Conservation (phyloP, 2,888 invertebrate species). For the Octodonta nipae region DNA sequence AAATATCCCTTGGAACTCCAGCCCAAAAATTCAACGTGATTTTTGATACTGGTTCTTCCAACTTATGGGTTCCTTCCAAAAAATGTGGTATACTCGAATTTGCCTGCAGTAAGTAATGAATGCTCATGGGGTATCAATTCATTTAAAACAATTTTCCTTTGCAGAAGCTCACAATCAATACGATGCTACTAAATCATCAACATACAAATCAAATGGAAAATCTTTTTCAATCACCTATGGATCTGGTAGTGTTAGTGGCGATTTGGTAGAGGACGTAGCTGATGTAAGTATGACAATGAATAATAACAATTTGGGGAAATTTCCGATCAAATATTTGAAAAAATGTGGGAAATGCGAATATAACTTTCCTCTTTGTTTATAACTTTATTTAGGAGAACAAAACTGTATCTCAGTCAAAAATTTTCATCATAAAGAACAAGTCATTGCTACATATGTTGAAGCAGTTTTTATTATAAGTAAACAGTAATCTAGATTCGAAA, state of each 20-base stretch:
- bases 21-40: conserved; percentile 87
- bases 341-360: no score
- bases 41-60: conserved; percentile 97
- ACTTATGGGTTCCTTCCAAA: conserved; percentile 97
- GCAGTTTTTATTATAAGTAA: no score
- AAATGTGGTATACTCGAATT: conserved; percentile 87
- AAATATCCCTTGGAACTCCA: conserved; percentile 80
- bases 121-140: no score
- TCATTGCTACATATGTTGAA: no score
- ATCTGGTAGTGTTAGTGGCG: conserved; percentile 89
- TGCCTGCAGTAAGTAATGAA: conserved; percentile 81
- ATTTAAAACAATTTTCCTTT: no score
- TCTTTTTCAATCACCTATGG: conserved; percentile 89
- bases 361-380: no score
- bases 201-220: conserved; percentile 81
- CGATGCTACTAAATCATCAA: conserved; percentile 70
- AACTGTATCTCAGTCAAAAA: no score
- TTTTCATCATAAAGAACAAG: no score
- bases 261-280: conserved; percentile 80
- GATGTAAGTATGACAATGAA: conserved; percentile 58
- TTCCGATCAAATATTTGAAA: no score
- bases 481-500: no score
- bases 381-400: no score
- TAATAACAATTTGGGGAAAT: no score
- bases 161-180: conserved; percentile 91